Evolutionary conservation across 2,797 vertebrate genomes (phyloP).

Genomic region (Aphelocoma californica): DNA sequence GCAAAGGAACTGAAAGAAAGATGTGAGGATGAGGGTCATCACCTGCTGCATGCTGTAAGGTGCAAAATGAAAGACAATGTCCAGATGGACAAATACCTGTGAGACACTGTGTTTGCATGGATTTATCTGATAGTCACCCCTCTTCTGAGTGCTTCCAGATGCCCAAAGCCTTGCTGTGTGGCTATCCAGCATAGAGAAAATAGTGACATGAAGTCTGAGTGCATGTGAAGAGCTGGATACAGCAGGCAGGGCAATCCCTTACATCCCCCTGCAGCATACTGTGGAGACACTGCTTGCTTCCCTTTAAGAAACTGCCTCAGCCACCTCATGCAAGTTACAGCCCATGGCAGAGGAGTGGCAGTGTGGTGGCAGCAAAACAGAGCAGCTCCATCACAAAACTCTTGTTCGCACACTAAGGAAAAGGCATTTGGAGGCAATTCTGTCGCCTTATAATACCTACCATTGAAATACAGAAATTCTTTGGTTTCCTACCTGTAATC

Average conservation of each 20-base stretch:
- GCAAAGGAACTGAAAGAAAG: background rate
- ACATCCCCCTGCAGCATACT: background rate
- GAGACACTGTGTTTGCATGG: background rate
- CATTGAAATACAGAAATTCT: background rate
- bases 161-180: background rate
- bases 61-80: background rate
- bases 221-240: background rate
- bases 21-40: rapidly evolving
- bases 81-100: background rate
- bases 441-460: background rate
- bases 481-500: background rate
- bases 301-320: background rate
- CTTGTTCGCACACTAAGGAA: background rate
- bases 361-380: background rate
- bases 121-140: background rate
- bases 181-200: background rate
- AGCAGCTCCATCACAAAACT: background rate
- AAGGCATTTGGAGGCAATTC: background rate
- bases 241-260: background rate
- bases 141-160: background rate
- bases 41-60: background rate
- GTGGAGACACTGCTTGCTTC: rapidly evolving
- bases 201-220: background rate
- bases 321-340: background rate
- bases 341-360: background rate